Evolutionary conservation across 2,797 vertebrate species (phyloP), one percentile per base, ranked within the genome.

Genomic region (Salarias fasciatus): DNA sequence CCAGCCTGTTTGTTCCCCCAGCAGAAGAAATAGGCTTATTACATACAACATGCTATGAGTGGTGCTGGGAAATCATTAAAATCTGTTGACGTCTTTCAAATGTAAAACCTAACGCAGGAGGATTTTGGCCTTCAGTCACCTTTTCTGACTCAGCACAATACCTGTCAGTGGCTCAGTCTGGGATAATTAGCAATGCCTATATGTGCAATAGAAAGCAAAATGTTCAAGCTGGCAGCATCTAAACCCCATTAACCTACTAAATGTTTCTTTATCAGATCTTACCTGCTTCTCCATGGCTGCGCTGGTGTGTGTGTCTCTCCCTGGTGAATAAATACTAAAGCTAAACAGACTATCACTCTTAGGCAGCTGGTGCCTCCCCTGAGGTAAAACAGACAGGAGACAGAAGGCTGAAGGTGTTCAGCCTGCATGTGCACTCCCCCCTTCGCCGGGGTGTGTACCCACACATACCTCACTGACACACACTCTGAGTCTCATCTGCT

Each of bases 201-300:
- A 42, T 24, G 18, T 40, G 8, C 11, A 31, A 4, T 66, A 70
- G 18, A 18, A n/a, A 24, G 3, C 18, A 24, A 3, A 18, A 24
- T 24, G 24, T 24, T 18, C 18, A 24, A 3, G 18, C 24, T 3
- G 18, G 18, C 65, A 77, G 52, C 50, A 8, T 3, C n/a, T 53
- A 5, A 54, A 47, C 30, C 15, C 9, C 30, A 35, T 42, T 24
- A 24, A 24, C 42, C 37, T 42, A 51, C 51, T 72, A 57, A 77
- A 67, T 15, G 31, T 59, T 60, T 67, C 57, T 67, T 68, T 43
- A 58, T 79, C 69, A 69, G 74, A 67, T 83, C 91, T 91, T 92
- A 92, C 91, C 92, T 92, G 88, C 77, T 85, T 87, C 90, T 73
- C 90, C 92, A 93, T 92, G 84, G 83, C 65, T 84, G 79, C 78